phyloP scores from a whole-genome alignment of 2,113 vertebrate species.

The Lepisosteus oculatus region DNA sequence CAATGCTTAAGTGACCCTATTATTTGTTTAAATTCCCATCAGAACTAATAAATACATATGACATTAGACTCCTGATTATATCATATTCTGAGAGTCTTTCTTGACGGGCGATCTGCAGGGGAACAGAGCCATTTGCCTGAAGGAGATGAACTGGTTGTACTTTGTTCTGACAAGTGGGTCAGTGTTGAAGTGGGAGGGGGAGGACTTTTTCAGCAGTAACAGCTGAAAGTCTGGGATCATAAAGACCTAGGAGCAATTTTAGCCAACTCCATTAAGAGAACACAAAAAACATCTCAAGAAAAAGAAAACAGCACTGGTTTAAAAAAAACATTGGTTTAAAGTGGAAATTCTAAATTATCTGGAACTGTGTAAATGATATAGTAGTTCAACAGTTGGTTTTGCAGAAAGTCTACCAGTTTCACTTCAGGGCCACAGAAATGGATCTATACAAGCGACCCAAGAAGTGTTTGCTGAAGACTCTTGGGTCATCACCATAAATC shows the following conservation, averaged over 20 bases:
- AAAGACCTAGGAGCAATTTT: background rate
- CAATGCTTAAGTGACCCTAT: too few species aligned
- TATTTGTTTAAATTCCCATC: too few species aligned
- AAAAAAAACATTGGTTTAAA: too few species aligned
- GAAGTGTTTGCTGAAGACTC: too few species aligned
- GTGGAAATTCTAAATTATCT: too few species aligned
- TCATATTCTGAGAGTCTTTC: too few species aligned
- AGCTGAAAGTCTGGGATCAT: background rate
- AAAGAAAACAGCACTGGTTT: too few species aligned
- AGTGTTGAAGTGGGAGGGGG: background rate
- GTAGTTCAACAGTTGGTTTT: background rate
- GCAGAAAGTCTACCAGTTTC: background rate
- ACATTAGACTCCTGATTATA: too few species aligned
- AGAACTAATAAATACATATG: too few species aligned
- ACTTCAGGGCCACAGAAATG: background rate
- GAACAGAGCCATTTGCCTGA: background rate
- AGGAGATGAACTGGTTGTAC: background rate
- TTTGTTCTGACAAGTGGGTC: conserved; percentile 6
- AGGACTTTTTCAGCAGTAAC: background rate
- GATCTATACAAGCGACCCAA: too few species aligned
- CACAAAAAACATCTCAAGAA: background rate
- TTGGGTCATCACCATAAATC: background rate
- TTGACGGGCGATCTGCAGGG: background rate
- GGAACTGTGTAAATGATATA: background rate
- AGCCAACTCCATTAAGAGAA: background rate